phyloP scores from a whole-genome alignment of 2,797 vertebrate species.

The Allobates femoralis region DNA sequence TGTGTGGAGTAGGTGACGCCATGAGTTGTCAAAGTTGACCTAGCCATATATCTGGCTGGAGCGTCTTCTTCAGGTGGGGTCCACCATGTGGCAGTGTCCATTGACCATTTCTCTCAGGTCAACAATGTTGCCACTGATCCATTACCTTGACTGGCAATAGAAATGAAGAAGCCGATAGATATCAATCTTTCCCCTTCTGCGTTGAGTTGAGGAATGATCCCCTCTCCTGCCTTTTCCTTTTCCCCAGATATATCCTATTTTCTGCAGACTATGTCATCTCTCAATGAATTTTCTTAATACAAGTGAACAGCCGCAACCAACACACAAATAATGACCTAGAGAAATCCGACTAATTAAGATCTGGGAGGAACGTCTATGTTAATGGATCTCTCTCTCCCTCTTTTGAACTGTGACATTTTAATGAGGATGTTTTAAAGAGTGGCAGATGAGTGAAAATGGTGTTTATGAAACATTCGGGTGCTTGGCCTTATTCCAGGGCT shows the following conservation, averaged over 20 bases:
- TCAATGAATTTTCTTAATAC: background rate
- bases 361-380: slow-evolving; percentile 30
- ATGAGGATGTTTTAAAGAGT: slow-evolving; percentile 60
- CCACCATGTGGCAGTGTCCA: background rate
- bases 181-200: background rate
- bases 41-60: background rate
- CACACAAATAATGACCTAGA: slow-evolving; percentile 52
- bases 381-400: slow-evolving; percentile 45
- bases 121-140: background rate
- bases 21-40: too few relatives aligned
- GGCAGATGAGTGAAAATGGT: slow-evolving; percentile 52
- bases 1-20: background rate
- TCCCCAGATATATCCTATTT: background rate
- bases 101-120: background rate
- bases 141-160: background rate
- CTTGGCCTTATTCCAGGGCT: slow-evolving; percentile 53
- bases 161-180: background rate
- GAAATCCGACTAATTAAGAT: slow-evolving; percentile 56
- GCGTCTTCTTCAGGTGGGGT: background rate
- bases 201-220: background rate
- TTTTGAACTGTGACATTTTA: slow-evolving; percentile 63
- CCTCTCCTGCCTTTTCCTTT: background rate
- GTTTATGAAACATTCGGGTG: slow-evolving; percentile 56
- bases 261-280: background rate
- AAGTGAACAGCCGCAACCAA: background rate